Percentiles rank a stretch among this genome's conserved stretches.
These are phyloP conservation scores for Pachyseris speciosa DNA, from an alignment of 64 coral and sea anemone genomes.

Conservation along the genomic window DNA sequence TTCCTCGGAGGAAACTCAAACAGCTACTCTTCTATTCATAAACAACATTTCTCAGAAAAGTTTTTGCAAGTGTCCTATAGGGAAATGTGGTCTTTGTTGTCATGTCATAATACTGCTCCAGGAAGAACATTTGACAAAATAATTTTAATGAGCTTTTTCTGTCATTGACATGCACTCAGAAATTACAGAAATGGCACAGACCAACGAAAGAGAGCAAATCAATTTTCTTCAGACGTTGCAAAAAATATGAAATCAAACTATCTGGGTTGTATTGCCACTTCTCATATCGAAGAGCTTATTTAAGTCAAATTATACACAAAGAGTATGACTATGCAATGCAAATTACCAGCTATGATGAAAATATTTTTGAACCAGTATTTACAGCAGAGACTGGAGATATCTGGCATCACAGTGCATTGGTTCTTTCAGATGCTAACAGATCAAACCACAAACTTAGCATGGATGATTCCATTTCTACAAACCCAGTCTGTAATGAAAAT, in stretches of 20 bases:
- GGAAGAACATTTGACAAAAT: slow-evolving; percentile 3
- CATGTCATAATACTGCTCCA: slow-evolving; percentile 34
- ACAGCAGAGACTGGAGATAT: no score
- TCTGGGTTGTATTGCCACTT: slow-evolving; percentile 17
- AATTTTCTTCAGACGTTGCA: background rate
- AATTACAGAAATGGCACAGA: no score
- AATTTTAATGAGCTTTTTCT: background rate
- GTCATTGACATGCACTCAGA: no score
- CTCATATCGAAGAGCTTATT: slow-evolving; percentile 25
- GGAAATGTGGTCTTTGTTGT: no score
- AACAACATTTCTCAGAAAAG: background rate
- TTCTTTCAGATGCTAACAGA: no score
- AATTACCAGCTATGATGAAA: background rate
- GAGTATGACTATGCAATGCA: slow-evolving; percentile 16
- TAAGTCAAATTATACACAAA: background rate
- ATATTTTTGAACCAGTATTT: background rate
- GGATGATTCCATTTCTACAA: no score
- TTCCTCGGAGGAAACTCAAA: slow-evolving; percentile 10
- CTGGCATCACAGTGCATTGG: no score
- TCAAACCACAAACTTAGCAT: no score
- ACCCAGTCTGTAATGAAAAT: no score
- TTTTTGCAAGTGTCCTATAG: slow-evolving; percentile 1
- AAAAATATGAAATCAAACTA: slow-evolving; percentile 17
- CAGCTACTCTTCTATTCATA: background rate
- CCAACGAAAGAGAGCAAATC: background rate